Evolutionary conservation across 1,140 invertebrate genomes (phyloP).

Genomic region (Heliothis virescens): DNA sequence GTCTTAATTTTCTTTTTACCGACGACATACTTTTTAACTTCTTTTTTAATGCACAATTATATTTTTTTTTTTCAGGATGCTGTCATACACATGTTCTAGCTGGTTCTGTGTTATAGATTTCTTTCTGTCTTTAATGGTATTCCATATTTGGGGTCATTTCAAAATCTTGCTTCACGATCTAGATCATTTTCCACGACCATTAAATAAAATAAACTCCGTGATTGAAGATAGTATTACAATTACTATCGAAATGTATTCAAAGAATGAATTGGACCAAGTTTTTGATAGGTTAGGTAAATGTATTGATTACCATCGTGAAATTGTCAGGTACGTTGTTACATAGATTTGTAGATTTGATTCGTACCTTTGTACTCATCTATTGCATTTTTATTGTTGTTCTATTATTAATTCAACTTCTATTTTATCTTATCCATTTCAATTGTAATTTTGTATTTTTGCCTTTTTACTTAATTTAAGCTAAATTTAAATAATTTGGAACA

Average conservation of each 20-base stretch:
- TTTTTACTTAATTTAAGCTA: too few relatives aligned
- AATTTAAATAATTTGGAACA: too few relatives aligned
- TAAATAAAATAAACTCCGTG: too few relatives aligned
- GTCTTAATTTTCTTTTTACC: too few relatives aligned
- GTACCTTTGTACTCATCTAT: too few relatives aligned
- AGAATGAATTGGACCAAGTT: conserved; percentile 47
- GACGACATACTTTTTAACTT: background rate
- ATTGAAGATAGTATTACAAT: background rate
- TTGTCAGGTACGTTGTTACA: conserved; percentile 58
- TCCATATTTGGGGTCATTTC: conserved; percentile 61
- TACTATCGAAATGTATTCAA: conserved; percentile 47
- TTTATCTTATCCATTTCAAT: too few relatives aligned
- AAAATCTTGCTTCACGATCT: conserved; percentile 57
- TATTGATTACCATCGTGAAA: conserved; percentile 53
- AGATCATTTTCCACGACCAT: conserved; percentile 45
- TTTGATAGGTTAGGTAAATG: conserved; percentile 23
- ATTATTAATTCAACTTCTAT: too few relatives aligned
- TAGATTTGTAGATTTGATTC: too few relatives aligned
- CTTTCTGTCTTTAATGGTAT: conserved; percentile 56
- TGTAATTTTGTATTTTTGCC: too few relatives aligned
- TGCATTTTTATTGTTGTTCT: too few relatives aligned
- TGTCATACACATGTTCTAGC: conserved; percentile 49
- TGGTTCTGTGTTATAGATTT: conserved; percentile 57
- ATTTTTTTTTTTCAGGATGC: conserved; percentile 22
- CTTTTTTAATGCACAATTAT: background rate